Evolutionary conservation across 2,113 vertebrate genomes (phyloP), one percentile per base, ranked within the genome.

Genomic region (Muscicapa adusta): DNA sequence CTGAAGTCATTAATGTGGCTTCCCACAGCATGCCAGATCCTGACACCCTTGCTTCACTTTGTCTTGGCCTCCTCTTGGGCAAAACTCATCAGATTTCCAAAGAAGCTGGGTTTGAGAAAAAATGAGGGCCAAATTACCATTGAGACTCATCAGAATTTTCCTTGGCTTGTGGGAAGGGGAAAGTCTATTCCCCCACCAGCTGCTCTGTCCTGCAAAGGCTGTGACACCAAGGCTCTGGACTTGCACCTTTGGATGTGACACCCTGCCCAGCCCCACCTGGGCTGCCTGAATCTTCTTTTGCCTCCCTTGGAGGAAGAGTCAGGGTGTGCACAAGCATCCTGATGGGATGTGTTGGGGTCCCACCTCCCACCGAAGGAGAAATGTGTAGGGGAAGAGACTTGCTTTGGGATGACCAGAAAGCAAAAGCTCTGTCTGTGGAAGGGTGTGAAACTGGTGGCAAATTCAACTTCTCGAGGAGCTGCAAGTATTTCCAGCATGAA

Each of bases 141-240:
- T 0, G 0, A 67, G 29, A 45, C 3, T 1, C 0, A 17, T 3
- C 19, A 57, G 24, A n/a, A 8, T 28, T 94, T 50, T 81, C 36
- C 58, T 84, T 48, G 23, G 14, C 7, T 34, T 42, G 25, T 1
- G 2, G 61, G 23, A 74, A 62, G 7, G 18, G 33, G 15, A 88
- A 83, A 50, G 8, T 19, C 28, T 50, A 5, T 42, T 78, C 63
- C 25, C 25, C 17, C 15, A 51, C 10, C 22, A 28, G 10, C 29
- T 63, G 12, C 14, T 74, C 26, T 56, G 40, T 47, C 25, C 48
- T 7, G 1, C 33, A 33, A n/a, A 18, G 22, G 6, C 42, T 71
- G 40, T 24, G n/a, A 50, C 33, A 45, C 14, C 34, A 42, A 60
- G 83, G 29, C 14, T 79, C 66, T 8, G 20, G 23, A 31, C 18